Conservation (phyloP, 2,797 vertebrate species). For the Miichthys miiuy region DNA sequence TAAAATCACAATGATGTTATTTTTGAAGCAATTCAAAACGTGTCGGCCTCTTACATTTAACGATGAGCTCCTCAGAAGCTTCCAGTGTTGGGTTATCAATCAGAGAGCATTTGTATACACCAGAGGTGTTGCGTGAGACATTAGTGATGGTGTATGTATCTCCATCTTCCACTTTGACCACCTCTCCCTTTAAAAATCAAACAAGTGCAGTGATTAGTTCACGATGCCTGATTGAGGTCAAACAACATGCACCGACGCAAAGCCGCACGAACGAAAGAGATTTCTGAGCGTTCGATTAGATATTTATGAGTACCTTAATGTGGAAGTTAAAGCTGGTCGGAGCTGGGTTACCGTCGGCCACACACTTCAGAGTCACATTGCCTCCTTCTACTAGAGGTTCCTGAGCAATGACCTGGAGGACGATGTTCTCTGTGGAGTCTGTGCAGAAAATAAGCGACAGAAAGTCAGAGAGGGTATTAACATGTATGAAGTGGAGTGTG, state of each 20-base stretch:
- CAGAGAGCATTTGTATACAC: constrained; percentile 96
- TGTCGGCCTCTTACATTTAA: constrained; percentile 90
- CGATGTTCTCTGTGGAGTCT: constrained; percentile 96
- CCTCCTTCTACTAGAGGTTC: constrained; percentile 91
- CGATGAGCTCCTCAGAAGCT: constrained; percentile 85
- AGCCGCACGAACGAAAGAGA: background rate
- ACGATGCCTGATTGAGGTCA: background rate
- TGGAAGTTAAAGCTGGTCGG: constrained; percentile 93
- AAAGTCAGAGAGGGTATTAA: constrained; percentile 23
- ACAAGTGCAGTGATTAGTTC: constrained; percentile 13
- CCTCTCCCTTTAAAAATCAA: constrained; percentile 84
- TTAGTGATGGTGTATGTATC: constrained; percentile 84
- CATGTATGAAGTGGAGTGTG: constrained; percentile 26
- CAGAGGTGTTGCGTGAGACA: constrained; percentile 87
- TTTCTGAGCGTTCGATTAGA: background rate
- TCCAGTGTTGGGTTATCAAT: constrained; percentile 83
- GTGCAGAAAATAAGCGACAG: constrained; percentile 57
- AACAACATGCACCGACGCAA: background rate
- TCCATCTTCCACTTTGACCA: constrained; percentile 86
- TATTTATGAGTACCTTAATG: constrained; percentile 87
- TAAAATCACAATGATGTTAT: constrained; percentile 10
- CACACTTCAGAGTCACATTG: constrained; percentile 93
- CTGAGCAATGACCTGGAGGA: constrained; percentile 86
- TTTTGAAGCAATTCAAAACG: constrained; percentile 2
- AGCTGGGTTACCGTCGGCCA: constrained; percentile 95